phyloP scores from a whole-genome alignment of 2,888 invertebrate genomes.

The Rotaria sp. region DNA sequence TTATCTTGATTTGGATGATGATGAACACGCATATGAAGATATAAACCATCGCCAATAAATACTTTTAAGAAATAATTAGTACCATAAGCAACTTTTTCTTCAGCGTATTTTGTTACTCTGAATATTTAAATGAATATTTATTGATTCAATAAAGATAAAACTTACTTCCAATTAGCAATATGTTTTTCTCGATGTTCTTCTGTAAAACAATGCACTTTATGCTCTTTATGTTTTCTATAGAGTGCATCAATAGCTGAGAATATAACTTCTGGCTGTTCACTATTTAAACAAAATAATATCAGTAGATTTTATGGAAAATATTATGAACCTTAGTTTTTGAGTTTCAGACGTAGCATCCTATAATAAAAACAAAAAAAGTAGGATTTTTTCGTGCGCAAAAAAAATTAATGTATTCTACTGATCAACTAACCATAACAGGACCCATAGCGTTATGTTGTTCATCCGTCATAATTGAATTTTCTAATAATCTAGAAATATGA shows the following conservation, averaged over 20 bases:
- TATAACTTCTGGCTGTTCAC: background rate
- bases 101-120: conserved; percentile 23
- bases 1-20: background rate
- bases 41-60: background rate
- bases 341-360: conserved; percentile 16
- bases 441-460: background rate
- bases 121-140: background rate
- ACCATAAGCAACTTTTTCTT: conserved; percentile 26
- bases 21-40: conserved; percentile 25
- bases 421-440: background rate
- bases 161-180: background rate
- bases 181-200: conserved; percentile 17
- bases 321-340: background rate
- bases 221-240: background rate
- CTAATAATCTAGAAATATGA: background rate
- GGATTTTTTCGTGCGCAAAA: too few relatives aligned
- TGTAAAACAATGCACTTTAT: background rate
- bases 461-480: background rate
- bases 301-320: background rate
- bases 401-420: background rate
- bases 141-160: background rate
- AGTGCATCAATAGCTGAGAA: background rate
- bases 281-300: background rate
- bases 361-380: background rate
- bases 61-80: conserved; percentile 14